Percentiles rank a stretch among this genome's conserved stretches.
Evolutionary conservation across 1,140 invertebrate genomes (phyloP).

Genomic region (Drosophila prosaltans): DNA sequence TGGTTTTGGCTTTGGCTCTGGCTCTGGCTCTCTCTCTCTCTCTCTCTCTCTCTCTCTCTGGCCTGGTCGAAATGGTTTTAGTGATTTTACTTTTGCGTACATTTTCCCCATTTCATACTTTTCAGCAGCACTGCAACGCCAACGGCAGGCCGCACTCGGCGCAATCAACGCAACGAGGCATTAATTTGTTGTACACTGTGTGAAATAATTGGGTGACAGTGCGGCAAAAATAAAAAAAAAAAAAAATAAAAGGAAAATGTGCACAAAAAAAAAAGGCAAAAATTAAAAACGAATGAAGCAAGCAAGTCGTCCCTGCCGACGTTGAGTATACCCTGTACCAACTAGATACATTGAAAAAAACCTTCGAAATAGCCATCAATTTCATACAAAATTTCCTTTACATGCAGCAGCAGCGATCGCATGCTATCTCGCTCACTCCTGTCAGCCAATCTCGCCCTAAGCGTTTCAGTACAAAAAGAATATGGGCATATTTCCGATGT

Average conservation of each 20-base stretch:
- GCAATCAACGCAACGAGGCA: slow-evolving; percentile 82
- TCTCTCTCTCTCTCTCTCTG: no score
- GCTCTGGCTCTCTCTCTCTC: slow-evolving; percentile 8
- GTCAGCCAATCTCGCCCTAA: no score
- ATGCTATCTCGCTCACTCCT: no score
- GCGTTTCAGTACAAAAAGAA: no score
- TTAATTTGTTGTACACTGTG: slow-evolving; percentile 81
- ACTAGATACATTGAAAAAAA: no score
- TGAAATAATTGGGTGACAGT: slow-evolving; percentile 82
- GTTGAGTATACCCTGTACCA: no score
- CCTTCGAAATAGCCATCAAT: no score
- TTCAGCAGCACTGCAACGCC: slow-evolving; percentile 13
- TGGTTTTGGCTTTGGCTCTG: slow-evolving; percentile 10
- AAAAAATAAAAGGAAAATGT: slow-evolving; percentile 10
- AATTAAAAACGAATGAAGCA: slow-evolving; percentile 18
- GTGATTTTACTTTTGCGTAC: slow-evolving; percentile 77
- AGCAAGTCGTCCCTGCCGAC: no score
- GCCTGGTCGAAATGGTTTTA: slow-evolving; percentile 60
- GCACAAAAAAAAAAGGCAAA: slow-evolving; percentile 29
- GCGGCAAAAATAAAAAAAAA: slow-evolving; percentile 67
- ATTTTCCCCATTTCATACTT: slow-evolving; percentile 40
- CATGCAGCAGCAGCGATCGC: no score
- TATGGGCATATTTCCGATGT: no score
- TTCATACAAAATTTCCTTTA: no score
- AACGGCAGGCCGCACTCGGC: slow-evolving; percentile 56